Percentiles rank a stretch among this genome's conserved stretches.
phyloP scores from a whole-genome alignment of 2,113 vertebrate genomes.

The Podilymbus podiceps region DNA sequence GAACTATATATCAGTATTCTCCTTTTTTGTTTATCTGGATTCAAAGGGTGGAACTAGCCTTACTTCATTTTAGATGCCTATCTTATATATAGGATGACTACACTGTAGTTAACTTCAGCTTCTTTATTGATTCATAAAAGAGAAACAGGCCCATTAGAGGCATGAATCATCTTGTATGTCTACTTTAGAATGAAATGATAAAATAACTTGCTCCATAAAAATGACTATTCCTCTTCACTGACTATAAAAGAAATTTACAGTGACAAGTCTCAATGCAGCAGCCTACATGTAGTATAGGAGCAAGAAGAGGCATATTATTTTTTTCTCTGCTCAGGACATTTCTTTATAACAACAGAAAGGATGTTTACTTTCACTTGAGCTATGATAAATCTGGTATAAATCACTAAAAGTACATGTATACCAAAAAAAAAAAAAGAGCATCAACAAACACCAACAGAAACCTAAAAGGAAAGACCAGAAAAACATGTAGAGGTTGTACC shows the following conservation, averaged over 20 bases:
- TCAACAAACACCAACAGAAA: neutral
- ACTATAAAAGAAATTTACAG: constrained; percentile 7
- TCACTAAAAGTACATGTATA: neutral
- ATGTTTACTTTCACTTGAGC: neutral
- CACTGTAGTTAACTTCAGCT: neutral
- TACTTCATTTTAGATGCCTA: neutral
- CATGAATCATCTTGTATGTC: neutral
- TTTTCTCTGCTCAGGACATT: neutral
- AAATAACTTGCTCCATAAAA: constrained; percentile 30
- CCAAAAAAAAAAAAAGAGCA: neutral
- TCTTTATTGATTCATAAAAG: constrained; percentile 19
- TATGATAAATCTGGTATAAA: neutral
- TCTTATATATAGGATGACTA: neutral
- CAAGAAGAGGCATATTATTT: neutral
- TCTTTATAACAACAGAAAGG: neutral
- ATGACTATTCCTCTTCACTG: neutral
- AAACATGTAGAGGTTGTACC: neutral
- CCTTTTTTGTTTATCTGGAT: neutral
- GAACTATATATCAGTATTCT: neutral
- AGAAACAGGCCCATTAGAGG: constrained; percentile 12
- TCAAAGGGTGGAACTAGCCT: neutral
- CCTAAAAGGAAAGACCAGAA: neutral
- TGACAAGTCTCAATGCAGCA: neutral
- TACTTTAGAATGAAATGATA: constrained; percentile 8
- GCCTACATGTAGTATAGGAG: neutral